Conservation (phyloP, 2,797 vertebrate species). For the Gallinago nigripennis region DNA sequence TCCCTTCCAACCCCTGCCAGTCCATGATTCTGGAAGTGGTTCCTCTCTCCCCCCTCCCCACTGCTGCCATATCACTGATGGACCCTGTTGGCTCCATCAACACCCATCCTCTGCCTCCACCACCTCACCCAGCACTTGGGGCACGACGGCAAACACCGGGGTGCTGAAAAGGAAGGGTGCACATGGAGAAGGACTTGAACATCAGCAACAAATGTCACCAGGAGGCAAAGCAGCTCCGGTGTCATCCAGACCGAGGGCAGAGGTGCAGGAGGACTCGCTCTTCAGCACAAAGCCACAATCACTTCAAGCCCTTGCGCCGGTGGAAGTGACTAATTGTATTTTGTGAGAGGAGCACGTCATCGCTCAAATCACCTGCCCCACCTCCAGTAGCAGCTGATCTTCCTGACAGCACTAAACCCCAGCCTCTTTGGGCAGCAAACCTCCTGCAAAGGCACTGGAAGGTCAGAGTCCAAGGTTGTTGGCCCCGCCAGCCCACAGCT, state of each 20-base stretch:
- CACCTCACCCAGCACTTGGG: background rate
- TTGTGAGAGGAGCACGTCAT: conserved; percentile 23
- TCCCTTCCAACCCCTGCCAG: background rate
- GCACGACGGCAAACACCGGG: background rate
- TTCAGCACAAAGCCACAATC: background rate
- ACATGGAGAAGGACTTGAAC: accelerated
- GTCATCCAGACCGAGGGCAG: background rate
- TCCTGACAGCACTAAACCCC: background rate
- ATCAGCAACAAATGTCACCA: background rate
- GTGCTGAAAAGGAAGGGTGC: background rate
- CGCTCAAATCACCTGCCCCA: background rate
- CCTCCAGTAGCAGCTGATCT: conserved; percentile 34
- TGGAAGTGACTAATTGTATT: conserved; percentile 12
- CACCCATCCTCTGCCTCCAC: background rate
- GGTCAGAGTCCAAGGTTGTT: background rate
- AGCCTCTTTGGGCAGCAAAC: conserved; percentile 32
- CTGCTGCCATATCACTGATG: accelerated
- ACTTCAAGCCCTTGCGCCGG: background rate
- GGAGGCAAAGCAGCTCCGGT: background rate
- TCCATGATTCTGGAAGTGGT: background rate
- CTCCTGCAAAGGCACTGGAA: background rate
- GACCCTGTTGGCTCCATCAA: background rate
- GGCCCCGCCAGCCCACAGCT: background rate
- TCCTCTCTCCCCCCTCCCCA: background rate
- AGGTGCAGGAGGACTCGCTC: background rate